phyloP scores from a whole-genome alignment of 2,797 vertebrate species.

The Acropternis orthonyx region DNA sequence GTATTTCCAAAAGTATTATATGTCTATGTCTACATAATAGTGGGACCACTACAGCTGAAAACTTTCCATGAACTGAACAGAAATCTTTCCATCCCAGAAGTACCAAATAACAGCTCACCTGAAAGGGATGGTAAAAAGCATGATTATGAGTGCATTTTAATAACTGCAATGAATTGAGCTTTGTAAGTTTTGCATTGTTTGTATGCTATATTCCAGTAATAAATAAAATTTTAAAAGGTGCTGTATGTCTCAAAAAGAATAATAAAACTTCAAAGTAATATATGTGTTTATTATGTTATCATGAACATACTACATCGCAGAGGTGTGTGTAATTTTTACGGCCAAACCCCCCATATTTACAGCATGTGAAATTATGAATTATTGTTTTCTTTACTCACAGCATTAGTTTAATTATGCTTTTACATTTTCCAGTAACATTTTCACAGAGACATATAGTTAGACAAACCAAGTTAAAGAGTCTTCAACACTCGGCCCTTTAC shows the following conservation, averaged over 20 bases:
- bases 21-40: conserved; percentile 46
- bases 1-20: conserved; percentile 71
- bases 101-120: conserved; percentile 64
- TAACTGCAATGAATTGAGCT: conserved; percentile 57
- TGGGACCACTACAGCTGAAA: conserved; percentile 60
- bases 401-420: conserved; percentile 38
- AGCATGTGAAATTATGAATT: conserved; percentile 41
- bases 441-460: background rate
- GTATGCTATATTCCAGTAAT: conserved; percentile 37
- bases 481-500: background rate
- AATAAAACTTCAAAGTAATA: conserved; percentile 63
- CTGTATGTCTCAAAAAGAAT: conserved; percentile 43
- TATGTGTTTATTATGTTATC: conserved; percentile 37
- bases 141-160: conserved; percentile 66
- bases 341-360: background rate
- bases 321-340: background rate
- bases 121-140: conserved; percentile 52
- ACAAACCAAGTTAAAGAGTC: conserved; percentile 2
- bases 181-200: conserved; percentile 71
- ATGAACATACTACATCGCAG: background rate
- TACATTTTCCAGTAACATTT: conserved; percentile 40
- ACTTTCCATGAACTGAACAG: conserved; percentile 37
- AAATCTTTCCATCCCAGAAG: conserved; percentile 69
- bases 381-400: conserved; percentile 51
- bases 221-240: conserved; percentile 66